phyloP scores from a whole-genome alignment of 1,140 invertebrate species.

The Drosophila nasuta region DNA sequence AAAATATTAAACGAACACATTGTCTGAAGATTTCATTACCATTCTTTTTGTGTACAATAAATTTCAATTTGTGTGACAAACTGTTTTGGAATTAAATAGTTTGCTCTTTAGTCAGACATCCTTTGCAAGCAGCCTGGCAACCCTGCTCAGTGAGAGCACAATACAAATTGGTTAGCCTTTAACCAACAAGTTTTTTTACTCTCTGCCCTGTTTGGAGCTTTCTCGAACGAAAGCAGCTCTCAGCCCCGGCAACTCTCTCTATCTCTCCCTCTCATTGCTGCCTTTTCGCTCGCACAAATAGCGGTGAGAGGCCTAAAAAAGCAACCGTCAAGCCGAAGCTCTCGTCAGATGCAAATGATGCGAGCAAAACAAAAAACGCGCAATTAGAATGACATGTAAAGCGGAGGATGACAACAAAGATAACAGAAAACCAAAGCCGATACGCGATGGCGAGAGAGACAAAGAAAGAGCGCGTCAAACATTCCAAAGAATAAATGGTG shows the following conservation, averaged over 20 bases:
- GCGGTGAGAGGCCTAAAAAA: constrained; percentile 5
- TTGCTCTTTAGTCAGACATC: background rate
- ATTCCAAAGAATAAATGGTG: constrained; percentile 25
- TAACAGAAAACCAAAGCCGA: constrained; percentile 44
- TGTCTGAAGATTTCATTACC: background rate
- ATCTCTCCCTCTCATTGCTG: background rate
- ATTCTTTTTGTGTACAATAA: background rate
- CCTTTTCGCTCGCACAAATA: constrained; percentile 2
- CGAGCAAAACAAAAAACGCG: constrained; percentile 72
- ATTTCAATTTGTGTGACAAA: background rate
- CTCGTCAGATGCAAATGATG: constrained; percentile 42
- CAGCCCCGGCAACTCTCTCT: constrained; percentile 26
- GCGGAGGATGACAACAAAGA: constrained; percentile 52
- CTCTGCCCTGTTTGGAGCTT: constrained; percentile 30
- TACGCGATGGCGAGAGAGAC: constrained; percentile 17
- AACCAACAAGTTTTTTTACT: constrained; percentile 68
- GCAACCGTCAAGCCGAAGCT: constrained; percentile 26
- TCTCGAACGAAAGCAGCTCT: constrained; percentile 29
- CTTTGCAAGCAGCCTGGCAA: constrained; percentile 28
- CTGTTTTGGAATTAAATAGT: background rate
- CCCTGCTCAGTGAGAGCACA: constrained; percentile 46
- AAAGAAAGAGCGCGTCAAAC: constrained; percentile 23
- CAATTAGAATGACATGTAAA: constrained; percentile 45
- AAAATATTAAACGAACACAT: too few species aligned
- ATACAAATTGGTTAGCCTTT: constrained; percentile 54